Base-by-base conservation (phyloP, 1,140 invertebrate species). In the Macrosteles quadrilineatus region DNA sequence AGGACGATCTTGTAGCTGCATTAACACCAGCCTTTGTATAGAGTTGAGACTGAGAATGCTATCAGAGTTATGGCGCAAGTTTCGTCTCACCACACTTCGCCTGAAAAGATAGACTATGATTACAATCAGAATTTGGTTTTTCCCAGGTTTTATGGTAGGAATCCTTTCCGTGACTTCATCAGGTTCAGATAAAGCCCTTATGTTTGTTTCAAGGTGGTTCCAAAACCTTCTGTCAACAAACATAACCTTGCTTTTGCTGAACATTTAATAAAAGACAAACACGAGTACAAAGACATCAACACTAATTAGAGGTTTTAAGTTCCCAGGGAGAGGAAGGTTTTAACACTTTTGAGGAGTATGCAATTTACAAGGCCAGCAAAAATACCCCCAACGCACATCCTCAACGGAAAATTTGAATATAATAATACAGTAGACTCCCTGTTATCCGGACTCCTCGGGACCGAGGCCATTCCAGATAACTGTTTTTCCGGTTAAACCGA, bases 11-110 rank as follows among this genome's bases (percentile, higher is more conserved):
- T 66, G 63, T 2, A 66, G 40, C 14, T 43, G 63, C 19, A 66
- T n/a, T 25, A 66, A 25, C 21, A 66, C 63, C 23, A 66, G 1
- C 23, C 63, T 9, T 25, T 66, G 63, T 19, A 66, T 66, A 31
- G 63, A 66, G 36, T 66, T 66, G 9, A 66, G 63, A 27, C 63
- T 66, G 1, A 66, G 6, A 21, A 45, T 43, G 17, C 63, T 66
- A 30, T 66, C 63, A 59, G 55, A 30, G 21, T 9, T 59, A 29
- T 59, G 21, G 12, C 27, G 9, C 21, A 59, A 21, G 55, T n/a
- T 14, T 59, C 55, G 2, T 30, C 27, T 12, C 25, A 25, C 23
- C 21, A 30, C 55, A 29, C 27, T 59, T 59, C 55, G 21, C n/a
- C 55, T 59, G n/a, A 27, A 59, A 25, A 14, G 27, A 6, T 14